phyloP scores from a whole-genome alignment of 2,888 invertebrate species.

The Polydrusus tereticollis region DNA sequence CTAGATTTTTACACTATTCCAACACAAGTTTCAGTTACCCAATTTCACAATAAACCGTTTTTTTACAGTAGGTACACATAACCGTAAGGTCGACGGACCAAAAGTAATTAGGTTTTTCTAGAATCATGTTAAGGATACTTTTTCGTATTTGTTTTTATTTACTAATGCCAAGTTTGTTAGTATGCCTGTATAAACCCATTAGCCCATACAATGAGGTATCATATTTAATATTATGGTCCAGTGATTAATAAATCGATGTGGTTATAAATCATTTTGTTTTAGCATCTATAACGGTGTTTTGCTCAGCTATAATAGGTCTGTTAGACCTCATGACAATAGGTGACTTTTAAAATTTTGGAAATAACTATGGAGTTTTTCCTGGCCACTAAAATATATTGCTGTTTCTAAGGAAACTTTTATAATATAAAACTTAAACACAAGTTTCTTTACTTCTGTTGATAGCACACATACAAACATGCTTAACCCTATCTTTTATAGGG shows the following conservation, averaged over 20 bases:
- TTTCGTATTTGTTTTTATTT: background rate
- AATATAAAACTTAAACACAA: too few species aligned
- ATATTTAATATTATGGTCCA: constrained; percentile 12
- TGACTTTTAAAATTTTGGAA: too few species aligned
- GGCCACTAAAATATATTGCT: too few species aligned
- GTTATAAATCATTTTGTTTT: too few species aligned
- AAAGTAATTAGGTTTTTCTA: constrained; percentile 13
- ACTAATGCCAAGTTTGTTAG: background rate
- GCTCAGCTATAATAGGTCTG: too few species aligned
- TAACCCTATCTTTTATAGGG: too few species aligned
- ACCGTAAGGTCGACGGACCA: constrained; percentile 19
- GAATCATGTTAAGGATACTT: constrained; percentile 25
- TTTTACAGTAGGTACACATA: background rate
- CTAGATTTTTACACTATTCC: background rate
- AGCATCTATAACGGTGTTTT: too few species aligned
- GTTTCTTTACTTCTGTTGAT: too few species aligned
- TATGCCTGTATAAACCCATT: constrained; percentile 12
- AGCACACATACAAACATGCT: too few species aligned
- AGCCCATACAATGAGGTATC: background rate
- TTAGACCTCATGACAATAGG: too few species aligned
- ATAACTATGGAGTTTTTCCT: too few species aligned
- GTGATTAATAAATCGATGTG: constrained; percentile 4
- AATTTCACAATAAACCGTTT: background rate
- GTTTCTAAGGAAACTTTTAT: too few species aligned
- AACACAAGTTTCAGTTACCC: background rate